Percentiles rank a stretch among this genome's conserved stretches.
phyloP scores from a whole-genome alignment of 2,888 invertebrate species.

The Cheilosia scutellata region DNA sequence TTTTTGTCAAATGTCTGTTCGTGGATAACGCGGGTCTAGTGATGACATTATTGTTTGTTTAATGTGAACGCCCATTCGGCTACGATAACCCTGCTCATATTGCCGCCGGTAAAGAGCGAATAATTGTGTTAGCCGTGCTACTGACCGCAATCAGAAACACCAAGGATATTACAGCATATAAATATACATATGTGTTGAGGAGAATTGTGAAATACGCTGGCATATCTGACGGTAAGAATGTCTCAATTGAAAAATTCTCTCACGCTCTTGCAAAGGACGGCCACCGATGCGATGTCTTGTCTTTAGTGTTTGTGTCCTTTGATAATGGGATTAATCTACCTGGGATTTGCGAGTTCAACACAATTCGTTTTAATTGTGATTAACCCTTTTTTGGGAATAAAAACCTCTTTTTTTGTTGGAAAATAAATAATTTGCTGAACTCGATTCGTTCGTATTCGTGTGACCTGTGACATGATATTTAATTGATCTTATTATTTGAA shows the following conservation, averaged over 20 bases:
- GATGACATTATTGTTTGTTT: slow-evolving; percentile 69
- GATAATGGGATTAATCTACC: slow-evolving; percentile 54
- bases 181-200: slow-evolving; percentile 9
- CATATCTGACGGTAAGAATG: slow-evolving; percentile 56
- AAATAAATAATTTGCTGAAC: slow-evolving; percentile 29
- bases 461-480: slow-evolving; percentile 32
- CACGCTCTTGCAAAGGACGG: slow-evolving; percentile 57
- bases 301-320: slow-evolving; percentile 26
- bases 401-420: slow-evolving; percentile 26
- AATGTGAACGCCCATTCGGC: slow-evolving; percentile 37
- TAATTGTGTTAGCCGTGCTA: slow-evolving; percentile 18
- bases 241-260: slow-evolving; percentile 50
- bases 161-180: slow-evolving; percentile 8
- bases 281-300: slow-evolving; percentile 55
- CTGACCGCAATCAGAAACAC: background rate
- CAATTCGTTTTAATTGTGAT: slow-evolving; percentile 66
- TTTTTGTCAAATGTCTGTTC: slow-evolving; percentile 57
- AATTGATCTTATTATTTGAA: slow-evolving; percentile 57
- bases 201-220: slow-evolving; percentile 2
- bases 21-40: slow-evolving; percentile 56
- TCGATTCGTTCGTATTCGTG: background rate
- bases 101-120: slow-evolving; percentile 51
- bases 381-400: slow-evolving; percentile 58
- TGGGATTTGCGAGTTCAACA: slow-evolving; percentile 22
- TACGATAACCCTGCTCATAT: slow-evolving; percentile 44